A percentile compares a stretch with the other conserved stretches of the same genome.
These are phyloP conservation scores for Aldrovandia affinis DNA, from an alignment of 2,797 vertebrate species.

Conservation along the genomic window DNA sequence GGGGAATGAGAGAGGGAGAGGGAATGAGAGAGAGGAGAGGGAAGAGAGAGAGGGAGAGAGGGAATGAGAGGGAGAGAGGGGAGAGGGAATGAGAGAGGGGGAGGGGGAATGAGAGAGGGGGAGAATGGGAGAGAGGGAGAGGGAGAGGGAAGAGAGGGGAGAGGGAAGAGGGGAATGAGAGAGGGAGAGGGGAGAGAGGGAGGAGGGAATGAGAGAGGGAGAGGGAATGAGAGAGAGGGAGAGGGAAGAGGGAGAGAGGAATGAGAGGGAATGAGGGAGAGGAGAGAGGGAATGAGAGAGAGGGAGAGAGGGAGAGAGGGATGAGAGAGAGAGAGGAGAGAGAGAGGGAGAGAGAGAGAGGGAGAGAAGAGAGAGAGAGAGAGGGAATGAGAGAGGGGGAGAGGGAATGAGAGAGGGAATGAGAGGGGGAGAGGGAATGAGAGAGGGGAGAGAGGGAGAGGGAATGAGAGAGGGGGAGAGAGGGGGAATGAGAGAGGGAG, in stretches of 20 bases:
- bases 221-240: slow-evolving; percentile 12
- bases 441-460: slow-evolving; percentile 3
- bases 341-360: slow-evolving; percentile 1
- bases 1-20: slow-evolving; percentile 21
- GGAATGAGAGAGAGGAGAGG: slow-evolving; percentile 28
- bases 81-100: slow-evolving; percentile 14
- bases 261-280: no score
- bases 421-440: slow-evolving; percentile 5
- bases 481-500: slow-evolving; percentile 10
- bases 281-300: no score
- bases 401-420: no score
- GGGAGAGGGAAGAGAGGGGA: no score
- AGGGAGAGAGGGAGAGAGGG: neutral
- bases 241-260: slow-evolving; percentile 7
- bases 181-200: neutral
- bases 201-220: neutral
- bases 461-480: slow-evolving; percentile 1
- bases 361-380: slow-evolving; percentile 1
- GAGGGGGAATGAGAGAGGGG: slow-evolving; percentile 10
- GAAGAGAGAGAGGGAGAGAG: slow-evolving; percentile 3
- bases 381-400: neutral
- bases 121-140: slow-evolving; percentile 12
- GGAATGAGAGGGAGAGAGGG: neutral
- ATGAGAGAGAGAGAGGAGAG: no score
- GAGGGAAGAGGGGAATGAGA: no score